Evolutionary conservation across 92 coral and sea anemone genomes (phyloP).

Genomic region (Pocillopora meandrina): DNA sequence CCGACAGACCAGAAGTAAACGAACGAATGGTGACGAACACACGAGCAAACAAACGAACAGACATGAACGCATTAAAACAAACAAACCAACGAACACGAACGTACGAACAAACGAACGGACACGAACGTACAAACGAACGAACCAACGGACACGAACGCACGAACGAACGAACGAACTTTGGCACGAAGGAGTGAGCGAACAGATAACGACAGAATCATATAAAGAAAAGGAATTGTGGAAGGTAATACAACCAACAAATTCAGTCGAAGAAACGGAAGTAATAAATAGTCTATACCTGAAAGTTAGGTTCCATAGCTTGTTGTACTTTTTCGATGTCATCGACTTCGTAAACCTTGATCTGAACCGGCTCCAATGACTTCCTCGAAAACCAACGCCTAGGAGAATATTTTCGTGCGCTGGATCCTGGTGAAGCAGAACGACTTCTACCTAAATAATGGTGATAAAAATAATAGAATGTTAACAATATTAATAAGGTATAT

Average conservation of each 20-base stretch:
- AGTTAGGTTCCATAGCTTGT: conserved; percentile 44
- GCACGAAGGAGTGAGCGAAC: not conserved
- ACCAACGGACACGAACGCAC: not conserved
- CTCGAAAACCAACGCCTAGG: conserved; percentile 89
- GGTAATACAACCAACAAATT: not conserved
- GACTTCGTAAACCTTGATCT: conserved; percentile 85
- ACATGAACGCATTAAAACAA: not conserved
- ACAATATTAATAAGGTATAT: too few relatives aligned
- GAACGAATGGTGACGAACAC: not conserved
- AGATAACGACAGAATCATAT: not conserved
- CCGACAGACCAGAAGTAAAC: not conserved
- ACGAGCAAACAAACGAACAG: not conserved
- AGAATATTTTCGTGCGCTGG: conserved; percentile 60
- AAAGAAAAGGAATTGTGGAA: not conserved
- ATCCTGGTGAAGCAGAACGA: conserved; percentile 80
- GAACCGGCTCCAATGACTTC: conserved; percentile 83
- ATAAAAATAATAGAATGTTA: too few relatives aligned
- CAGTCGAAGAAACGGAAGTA: not conserved
- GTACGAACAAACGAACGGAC: not conserved
- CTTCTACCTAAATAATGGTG: conserved; percentile 44
- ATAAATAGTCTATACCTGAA: conserved; percentile 44
- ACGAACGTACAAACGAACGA: not conserved
- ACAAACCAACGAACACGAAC: not conserved
- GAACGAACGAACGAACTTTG: not conserved
- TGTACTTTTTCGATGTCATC: conserved; percentile 81